Percentiles rank a stretch among this genome's conserved stretches.
These are phyloP conservation scores for Vulpes vulpes DNA, from an alignment of 2,113 vertebrate species.

Conservation along the genomic window DNA sequence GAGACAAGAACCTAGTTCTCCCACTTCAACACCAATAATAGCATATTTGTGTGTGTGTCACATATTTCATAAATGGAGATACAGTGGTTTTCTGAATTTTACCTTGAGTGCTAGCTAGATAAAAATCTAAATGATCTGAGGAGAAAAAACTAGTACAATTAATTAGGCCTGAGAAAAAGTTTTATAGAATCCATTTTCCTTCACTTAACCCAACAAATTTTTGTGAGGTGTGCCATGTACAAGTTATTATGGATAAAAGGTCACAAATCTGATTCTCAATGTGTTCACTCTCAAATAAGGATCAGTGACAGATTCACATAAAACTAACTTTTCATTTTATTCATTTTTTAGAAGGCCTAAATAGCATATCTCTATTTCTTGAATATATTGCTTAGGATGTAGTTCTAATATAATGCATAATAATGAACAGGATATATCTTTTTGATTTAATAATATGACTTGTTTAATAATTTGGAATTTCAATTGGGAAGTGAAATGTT, in stretches of 20 bases:
- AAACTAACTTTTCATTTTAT: not conserved
- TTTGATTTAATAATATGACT: not conserved
- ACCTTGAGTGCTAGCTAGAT: slow-evolving; percentile 28
- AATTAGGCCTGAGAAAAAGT: not conserved
- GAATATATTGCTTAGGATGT: not conserved
- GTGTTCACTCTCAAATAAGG: not conserved
- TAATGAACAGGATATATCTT: not conserved
- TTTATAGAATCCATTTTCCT: not conserved
- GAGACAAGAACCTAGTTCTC: too few relatives aligned
- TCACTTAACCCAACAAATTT: not conserved
- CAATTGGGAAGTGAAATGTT: not conserved
- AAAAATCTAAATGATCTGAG: slow-evolving; percentile 24
- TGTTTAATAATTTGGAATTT: not conserved
- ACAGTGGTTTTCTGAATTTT: slow-evolving; percentile 36
- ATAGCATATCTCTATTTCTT: not conserved
- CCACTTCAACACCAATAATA: not conserved
- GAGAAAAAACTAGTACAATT: not conserved
- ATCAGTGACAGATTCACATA: not conserved
- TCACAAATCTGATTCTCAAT: not conserved
- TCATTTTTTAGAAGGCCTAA: not conserved
- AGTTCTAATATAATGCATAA: not conserved
- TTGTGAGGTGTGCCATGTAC: not conserved
- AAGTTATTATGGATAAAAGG: not conserved
- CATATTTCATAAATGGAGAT: not conserved
- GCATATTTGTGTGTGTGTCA: not conserved